Evolutionary conservation across 2,888 invertebrate genomes (phyloP), one percentile per base, ranked within the genome.

Genomic region (Ischnura elegans): DNA sequence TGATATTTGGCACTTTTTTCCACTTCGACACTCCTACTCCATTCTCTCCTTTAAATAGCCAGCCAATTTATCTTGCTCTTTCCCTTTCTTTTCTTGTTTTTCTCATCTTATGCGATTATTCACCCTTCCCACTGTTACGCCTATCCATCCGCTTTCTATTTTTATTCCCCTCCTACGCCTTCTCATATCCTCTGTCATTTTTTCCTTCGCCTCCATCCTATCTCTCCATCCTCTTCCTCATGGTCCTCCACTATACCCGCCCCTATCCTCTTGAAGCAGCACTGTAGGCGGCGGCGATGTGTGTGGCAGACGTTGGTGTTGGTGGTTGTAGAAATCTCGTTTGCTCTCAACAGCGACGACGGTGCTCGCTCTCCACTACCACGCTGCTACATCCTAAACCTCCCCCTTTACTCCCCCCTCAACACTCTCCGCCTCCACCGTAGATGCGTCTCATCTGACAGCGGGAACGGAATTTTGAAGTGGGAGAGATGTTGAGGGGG

Each of bases 391-490:
- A n/a, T n/a, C n/a, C n/a, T n/a, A n/a, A n/a, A n/a, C n/a, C n/a
- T n/a, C n/a, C n/a, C n/a, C n/a, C n/a, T n/a, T n/a, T n/a, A n/a
- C n/a, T n/a, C n/a, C n/a, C 47, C 16, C 47, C n/a, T n/a, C n/a
- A n/a, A 51, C 25, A 21, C n/a, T n/a, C 25, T 21, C 55, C 55
- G 13, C 55, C 66, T 36, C 76, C 76, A 36, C 76, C 76, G 36
- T 16, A n/a, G 86, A 86, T 86, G 86, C 86, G 86, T 76, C 76
- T 76, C 76, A 36, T 36, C 76, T 46, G 86, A 86, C 86, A 86
- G 86, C 86, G 86, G 45, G 86, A 86, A 86, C 86, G 25, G 86
- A 86, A 86, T 86, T 86, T 86, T 86, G 86, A 86, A 86, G 45
- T 86, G 86, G 86, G 45, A n/a, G 19, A 19, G 85, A n/a, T 8